Evolutionary conservation across 2,888 invertebrate species (phyloP).

Genomic region (Meiosimyza platycephala): DNA sequence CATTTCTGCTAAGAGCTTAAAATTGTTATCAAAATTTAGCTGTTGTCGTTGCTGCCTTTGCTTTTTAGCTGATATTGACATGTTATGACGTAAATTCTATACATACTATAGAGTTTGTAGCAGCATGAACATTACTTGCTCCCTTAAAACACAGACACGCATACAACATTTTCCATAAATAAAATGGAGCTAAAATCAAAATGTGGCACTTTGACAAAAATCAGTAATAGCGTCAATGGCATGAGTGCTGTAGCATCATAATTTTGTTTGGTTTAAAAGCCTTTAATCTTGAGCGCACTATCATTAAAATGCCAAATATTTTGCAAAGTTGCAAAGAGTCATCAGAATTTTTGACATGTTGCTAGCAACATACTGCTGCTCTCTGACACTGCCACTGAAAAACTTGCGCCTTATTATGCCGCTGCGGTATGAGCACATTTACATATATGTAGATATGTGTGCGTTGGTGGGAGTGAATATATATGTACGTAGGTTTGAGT

Average conservation of each 20-base stretch:
- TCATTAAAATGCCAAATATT: neutral
- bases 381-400: no score
- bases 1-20: neutral
- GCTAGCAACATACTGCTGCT: neutral
- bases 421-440: no score
- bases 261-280: neutral
- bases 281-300: neutral
- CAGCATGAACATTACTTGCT: no score
- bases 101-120: neutral
- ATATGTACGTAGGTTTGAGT: neutral
- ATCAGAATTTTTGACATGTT: neutral
- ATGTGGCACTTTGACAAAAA: conserved; percentile 2
- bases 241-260: no score
- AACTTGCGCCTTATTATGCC: no score
- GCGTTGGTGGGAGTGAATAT: neutral
- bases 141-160: no score
- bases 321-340: neutral
- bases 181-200: conserved; percentile 1
- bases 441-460: no score
- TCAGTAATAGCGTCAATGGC: neutral
- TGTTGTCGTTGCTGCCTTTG: neutral
- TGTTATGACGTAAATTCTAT: conserved; percentile 12
- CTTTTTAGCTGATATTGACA: conserved; percentile 1
- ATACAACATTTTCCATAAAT: no score
- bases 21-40: neutral